Evolutionary conservation across 2,888 invertebrate species (phyloP), one percentile per base, ranked within the genome.

Genomic region (Tholera decimalis): DNA sequence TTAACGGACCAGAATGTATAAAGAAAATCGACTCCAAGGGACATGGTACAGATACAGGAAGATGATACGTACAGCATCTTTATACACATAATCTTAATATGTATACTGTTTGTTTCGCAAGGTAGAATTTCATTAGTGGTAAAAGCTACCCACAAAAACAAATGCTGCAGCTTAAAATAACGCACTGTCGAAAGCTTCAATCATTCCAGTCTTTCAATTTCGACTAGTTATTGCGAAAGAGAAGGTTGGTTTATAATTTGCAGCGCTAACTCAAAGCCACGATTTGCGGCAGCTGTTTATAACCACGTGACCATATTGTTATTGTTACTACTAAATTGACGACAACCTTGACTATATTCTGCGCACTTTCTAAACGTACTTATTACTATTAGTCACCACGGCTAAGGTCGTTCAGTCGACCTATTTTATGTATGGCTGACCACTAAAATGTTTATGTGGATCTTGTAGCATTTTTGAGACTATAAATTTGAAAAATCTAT

Each of bases 281-380:
- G 62, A 71, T 50, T 62, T 56, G 15, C 39, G 11, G 43, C 55
- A 49, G 77, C 46, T 60, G 55, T 28, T 39, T 46, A 41, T 4
- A 9, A 53, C 41, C 77, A 70, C 77, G 61, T 70, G 71, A 61
- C 43, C n/a, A 35, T 24, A 35, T 69, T 61, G 44, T 53, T 70
- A 41, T 63, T 63, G 49, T 49, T 49, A 73, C 39, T 26, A 69
- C 53, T 54, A 46, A 60, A 73, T 54, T 54, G 57, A 54, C 62
- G 67, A 7, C 18, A 71, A 50, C 73, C 78, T 73, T 77, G 78
- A 43, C 9, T 54, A 37, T 51, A 51, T 53, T 63, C 57, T 65
- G 58, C 37, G 63, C 44, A 62, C 77, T 78, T 72, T 68, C 55
- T 65, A 66, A 71, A 79, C 37, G 55, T 44, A 69, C 58, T 57